Base-by-base conservation (phyloP, 2,888 invertebrate species). In the Noctua fimbriata region DNA sequence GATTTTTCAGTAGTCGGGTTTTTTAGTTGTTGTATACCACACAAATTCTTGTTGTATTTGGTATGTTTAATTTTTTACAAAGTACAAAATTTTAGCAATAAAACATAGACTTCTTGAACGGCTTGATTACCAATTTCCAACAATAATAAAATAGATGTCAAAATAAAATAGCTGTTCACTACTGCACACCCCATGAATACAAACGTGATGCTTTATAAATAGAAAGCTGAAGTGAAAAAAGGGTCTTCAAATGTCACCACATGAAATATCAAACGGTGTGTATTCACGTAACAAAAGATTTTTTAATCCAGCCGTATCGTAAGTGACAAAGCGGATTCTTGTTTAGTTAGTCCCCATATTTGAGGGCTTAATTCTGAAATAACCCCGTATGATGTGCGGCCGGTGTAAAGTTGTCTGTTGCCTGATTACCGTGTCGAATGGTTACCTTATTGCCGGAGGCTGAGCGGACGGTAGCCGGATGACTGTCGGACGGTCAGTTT, bases 381-480 rank as follows among this genome's bases (percentile, higher is more conserved):
- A 84, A 86, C 70, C 78, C 76, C 65, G 18, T 69, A 47, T 76
- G 80, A 77, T 81, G 75, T 67, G 52, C 41, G 58, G 32, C 28
- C 18, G 52, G 71, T 82, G 74, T 76, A 72, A 85, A 76, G 82
- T 73, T 88, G 77, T 78, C 74, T 60, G 72, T 81, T 73, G 14
- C 14, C 69, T 65, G 81, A 79, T 86, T 86, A 86, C n/a, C 14
- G 49, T 32, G 78, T 69, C 75, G 70, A 81, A 78, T 47, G 67
- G 78, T 55, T 60, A 70, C 79, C 69, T 69, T 81, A 71, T 79
- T 44, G 70, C 44, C 58, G n/a, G 76, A 72, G 73, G 69, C 21
- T 58, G 24, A 1, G 32, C 71, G 47, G 60, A 36, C 52, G 65
- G 74, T 55, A 28, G n/a, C 47, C 16, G 32, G 14, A 16, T 32